Percentiles rank a stretch among this genome's conserved stretches.
phyloP scores from a whole-genome alignment of 2,113 vertebrate genomes.

The Panthera uncia region DNA sequence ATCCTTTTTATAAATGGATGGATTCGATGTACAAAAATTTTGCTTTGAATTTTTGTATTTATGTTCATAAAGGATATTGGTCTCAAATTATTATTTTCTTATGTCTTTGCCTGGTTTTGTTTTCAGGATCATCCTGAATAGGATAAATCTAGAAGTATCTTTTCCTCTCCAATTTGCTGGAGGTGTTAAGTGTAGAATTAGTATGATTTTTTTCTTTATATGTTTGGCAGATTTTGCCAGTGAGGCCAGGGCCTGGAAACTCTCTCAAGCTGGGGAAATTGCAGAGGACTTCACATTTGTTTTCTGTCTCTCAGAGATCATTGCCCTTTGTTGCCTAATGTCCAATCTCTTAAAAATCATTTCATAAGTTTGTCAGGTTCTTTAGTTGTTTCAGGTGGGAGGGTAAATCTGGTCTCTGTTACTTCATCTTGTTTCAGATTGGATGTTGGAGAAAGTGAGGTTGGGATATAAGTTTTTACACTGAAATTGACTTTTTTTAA shows the following conservation, averaged over 20 bases:
- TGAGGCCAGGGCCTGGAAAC: background rate
- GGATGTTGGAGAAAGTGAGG: background rate
- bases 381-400: background rate
- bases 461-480: background rate
- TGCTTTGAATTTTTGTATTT: background rate
- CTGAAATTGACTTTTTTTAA: background rate
- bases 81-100: background rate
- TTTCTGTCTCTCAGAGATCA: background rate
- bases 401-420: background rate
- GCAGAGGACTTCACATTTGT: background rate
- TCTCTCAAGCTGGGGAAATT: background rate
- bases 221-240: background rate
- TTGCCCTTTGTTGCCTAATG: background rate
- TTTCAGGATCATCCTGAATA: background rate
- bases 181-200: conserved; percentile 1
- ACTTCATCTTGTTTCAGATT: background rate
- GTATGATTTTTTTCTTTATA: background rate
- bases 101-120: background rate
- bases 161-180: background rate
- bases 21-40: background rate
- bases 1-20: background rate
- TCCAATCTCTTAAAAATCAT: background rate
- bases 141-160: background rate
- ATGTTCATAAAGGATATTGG: background rate
- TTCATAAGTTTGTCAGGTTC: background rate